Evolutionary conservation across 1,140 invertebrate species (phyloP).

Genomic region (Scylla paramamosain): DNA sequence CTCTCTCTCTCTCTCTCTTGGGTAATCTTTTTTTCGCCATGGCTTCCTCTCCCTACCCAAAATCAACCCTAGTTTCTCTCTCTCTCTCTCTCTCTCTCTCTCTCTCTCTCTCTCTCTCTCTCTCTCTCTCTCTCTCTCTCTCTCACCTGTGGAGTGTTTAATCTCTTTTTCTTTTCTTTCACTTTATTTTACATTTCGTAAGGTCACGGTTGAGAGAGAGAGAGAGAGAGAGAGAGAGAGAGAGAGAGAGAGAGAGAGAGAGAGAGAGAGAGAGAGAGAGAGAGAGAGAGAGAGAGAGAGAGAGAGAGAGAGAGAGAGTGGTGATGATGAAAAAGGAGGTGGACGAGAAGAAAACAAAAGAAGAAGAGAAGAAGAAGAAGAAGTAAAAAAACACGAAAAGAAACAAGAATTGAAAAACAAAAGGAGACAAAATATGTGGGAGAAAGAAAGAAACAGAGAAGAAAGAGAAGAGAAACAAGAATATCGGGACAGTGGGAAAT

Average conservation of each 20-base stretch:
- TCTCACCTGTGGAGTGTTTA: not conserved
- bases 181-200: too few species aligned
- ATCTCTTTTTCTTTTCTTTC: too few species aligned
- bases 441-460: too few species aligned
- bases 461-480: too few species aligned
- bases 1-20: not conserved
- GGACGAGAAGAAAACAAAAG: not conserved
- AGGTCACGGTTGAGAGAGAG: too few species aligned
- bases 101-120: constrained; percentile 20
- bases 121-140: constrained; percentile 20
- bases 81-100: constrained; percentile 14
- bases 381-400: too few species aligned
- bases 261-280: constrained; percentile 20
- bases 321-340: not conserved
- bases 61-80: not conserved
- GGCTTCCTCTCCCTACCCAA: not conserved
- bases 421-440: too few species aligned
- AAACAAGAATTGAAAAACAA: too few species aligned
- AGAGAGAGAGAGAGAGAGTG: not conserved
- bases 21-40: too few species aligned
- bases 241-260: not conserved
- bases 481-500: too few species aligned
- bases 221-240: too few species aligned
- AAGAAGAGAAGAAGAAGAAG: not conserved
- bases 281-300: constrained; percentile 4